Base-by-base conservation (phyloP, 2,888 invertebrate species). In the Acrocyrtus sp. region DNA sequence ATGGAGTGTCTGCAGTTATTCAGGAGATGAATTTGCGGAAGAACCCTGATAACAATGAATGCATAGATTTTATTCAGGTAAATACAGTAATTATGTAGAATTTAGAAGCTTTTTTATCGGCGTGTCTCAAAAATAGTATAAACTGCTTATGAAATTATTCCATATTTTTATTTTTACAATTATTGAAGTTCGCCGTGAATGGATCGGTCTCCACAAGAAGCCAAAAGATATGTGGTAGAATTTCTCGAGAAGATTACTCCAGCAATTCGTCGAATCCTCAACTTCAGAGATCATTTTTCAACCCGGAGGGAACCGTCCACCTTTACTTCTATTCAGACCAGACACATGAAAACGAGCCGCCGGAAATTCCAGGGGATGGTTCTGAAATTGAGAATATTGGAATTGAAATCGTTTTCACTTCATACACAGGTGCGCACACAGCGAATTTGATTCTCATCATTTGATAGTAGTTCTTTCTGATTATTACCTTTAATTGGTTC, bases 371-470 rank as follows among this genome's bases (percentile, higher is more conserved):
- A 21, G 12, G 41, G 50, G 5, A n/a, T n/a, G n/a, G n/a, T n/a
- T n/a, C n/a, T n/a, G n/a, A n/a, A n/a, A n/a, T n/a, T n/a, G 2
- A 29, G 10, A 51, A 67, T 10, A 48, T 73, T 41, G 73, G 73
- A 27, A 57, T 60, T 27, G 67, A 67, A 56, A 67, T 73, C 48
- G 67, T 73, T 3, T 73, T 73, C 43, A 73, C 73, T 12, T 60
- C 66, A 1, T 73, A 73, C 39, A 67, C 73, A 48, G 47, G 73
- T 67, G 43, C 24, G 19, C 34, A 48, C n/a, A 26, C 8, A 29
- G 6, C 5, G 39, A 2, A 6, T 4, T 6, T 8, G 26, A 12
- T 56, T 24, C 12, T 15, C 10, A 8, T 29, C 29, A 26, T 43
- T 43, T 15, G 19, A n/a, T 6, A 17, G 10, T n/a, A 10, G 27